phyloP scores from a whole-genome alignment of 1,140 invertebrate species.

The Papilio polyxenes region DNA sequence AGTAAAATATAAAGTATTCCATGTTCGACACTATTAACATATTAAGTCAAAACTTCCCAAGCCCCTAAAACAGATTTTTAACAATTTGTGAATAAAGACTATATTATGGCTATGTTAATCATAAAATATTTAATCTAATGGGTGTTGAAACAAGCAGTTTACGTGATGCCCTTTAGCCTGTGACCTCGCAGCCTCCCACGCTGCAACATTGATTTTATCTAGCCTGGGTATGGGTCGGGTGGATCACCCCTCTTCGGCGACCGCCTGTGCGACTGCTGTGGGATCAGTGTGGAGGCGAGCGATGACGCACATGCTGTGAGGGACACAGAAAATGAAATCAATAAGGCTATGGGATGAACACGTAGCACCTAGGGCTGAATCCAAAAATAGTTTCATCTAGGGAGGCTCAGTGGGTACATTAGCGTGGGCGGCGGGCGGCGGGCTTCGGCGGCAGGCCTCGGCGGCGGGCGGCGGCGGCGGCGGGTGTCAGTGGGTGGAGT shows the following conservation, averaged over 20 bases:
- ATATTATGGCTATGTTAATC: not conserved
- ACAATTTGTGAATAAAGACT: not conserved
- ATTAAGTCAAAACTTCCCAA: no score
- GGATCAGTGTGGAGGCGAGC: not conserved
- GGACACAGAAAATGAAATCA: not conserved
- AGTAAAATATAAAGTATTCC: no score
- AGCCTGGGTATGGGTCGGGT: not conserved
- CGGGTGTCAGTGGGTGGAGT: not conserved
- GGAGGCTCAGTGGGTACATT: constrained; percentile 45
- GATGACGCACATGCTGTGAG: not conserved
- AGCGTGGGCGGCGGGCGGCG: constrained; percentile 36
- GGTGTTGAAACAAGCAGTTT: not conserved
- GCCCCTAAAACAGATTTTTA: not conserved
- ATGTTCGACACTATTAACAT: no score
- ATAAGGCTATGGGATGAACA: not conserved
- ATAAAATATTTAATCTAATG: not conserved
- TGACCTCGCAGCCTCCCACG: constrained; percentile 33
- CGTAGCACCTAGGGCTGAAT: constrained; percentile 41
- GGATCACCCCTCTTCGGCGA: not conserved
- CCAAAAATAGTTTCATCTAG: constrained; percentile 62
- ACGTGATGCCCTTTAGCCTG: constrained; percentile 22
- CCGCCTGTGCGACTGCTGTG: not conserved
- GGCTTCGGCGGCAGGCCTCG: constrained; percentile 9
- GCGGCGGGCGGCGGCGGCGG: not conserved
- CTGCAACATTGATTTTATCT: constrained; percentile 16